A percentile compares a stretch with the other conserved stretches of the same genome.
These are phyloP conservation scores for Corbicula japonica DNA, from an alignment of 2,888 invertebrate species.

Conservation along the genomic window DNA sequence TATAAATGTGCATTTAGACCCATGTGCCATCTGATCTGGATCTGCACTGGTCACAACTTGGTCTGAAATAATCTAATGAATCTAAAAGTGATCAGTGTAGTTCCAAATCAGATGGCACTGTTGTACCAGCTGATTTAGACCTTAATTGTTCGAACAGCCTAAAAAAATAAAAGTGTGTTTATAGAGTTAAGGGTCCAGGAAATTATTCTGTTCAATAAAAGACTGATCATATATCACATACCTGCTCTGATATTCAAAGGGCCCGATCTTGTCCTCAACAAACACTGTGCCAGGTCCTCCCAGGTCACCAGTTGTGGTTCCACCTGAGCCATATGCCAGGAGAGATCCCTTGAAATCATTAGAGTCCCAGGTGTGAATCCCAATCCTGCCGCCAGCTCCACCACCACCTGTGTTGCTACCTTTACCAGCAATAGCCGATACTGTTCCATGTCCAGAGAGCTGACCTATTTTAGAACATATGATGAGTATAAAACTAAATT, in stretches of 20 bases:
- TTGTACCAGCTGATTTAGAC: too few relatives aligned
- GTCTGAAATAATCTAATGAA: too few relatives aligned
- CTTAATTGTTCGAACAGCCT: too few relatives aligned
- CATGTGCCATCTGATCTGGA: too few relatives aligned
- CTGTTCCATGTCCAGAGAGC: constrained; percentile 74
- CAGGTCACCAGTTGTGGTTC: constrained; percentile 62
- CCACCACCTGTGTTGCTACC: constrained; percentile 69
- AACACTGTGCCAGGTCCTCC: constrained; percentile 80
- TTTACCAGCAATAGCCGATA: constrained; percentile 73
- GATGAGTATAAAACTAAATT: too few relatives aligned
- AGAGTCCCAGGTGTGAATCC: constrained; percentile 67
- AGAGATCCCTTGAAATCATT: constrained; percentile 73
- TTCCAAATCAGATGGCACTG: too few relatives aligned
- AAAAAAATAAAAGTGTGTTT: constrained; percentile 2
- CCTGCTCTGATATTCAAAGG: constrained; percentile 51
- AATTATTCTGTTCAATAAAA: background rate
- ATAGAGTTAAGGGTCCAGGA: background rate
- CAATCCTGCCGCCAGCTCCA: constrained; percentile 78
- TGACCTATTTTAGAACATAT: too few relatives aligned
- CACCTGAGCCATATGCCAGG: constrained; percentile 68
- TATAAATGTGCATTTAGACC: too few relatives aligned
- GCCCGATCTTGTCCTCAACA: constrained; percentile 69
- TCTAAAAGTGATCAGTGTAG: too few relatives aligned
- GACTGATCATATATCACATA: background rate
- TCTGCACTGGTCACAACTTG: too few relatives aligned